These are phyloP conservation scores for Drosophila suzukii DNA, from an alignment of 1,140 invertebrate species.

Conservation along the genomic window DNA sequence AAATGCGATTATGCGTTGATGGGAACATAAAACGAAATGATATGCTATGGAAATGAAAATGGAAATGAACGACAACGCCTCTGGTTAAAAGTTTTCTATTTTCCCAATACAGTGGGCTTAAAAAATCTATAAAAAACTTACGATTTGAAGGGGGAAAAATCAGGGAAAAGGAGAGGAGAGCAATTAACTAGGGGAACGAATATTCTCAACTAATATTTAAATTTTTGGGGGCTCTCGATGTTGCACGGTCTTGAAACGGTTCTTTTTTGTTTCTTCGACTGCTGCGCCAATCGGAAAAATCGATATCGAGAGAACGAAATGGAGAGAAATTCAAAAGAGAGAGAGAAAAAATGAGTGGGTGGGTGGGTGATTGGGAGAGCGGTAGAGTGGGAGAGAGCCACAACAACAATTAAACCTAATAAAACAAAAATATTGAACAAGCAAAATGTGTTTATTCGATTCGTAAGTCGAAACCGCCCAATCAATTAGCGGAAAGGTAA, in stretches of 20 bases:
- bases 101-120: neutral
- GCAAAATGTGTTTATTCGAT: constrained; percentile 26
- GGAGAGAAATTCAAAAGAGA: constrained; percentile 10
- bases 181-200: constrained; percentile 13
- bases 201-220: constrained; percentile 29
- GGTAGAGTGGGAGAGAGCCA: neutral
- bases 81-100: constrained; percentile 13
- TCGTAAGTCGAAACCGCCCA: constrained; percentile 9
- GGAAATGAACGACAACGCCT: constrained; percentile 36
- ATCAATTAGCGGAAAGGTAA: constrained; percentile 36
- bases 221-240: constrained; percentile 20
- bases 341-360: constrained; percentile 12
- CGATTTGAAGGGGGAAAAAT: constrained; percentile 2
- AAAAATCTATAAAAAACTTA: constrained; percentile 27
- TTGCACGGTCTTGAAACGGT: constrained; percentile 26
- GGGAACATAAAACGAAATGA: constrained; percentile 28
- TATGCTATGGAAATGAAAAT: constrained; percentile 39
- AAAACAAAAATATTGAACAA: constrained; percentile 25
- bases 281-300: constrained; percentile 63
- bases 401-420: constrained; percentile 7
- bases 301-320: constrained; percentile 49
- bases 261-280: constrained; percentile 34
- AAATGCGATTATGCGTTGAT: constrained; percentile 14
- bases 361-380: constrained; percentile 2
- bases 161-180: neutral